Conservation (phyloP, 2,113 vertebrate species). For the Ceyx margarethae region DNA sequence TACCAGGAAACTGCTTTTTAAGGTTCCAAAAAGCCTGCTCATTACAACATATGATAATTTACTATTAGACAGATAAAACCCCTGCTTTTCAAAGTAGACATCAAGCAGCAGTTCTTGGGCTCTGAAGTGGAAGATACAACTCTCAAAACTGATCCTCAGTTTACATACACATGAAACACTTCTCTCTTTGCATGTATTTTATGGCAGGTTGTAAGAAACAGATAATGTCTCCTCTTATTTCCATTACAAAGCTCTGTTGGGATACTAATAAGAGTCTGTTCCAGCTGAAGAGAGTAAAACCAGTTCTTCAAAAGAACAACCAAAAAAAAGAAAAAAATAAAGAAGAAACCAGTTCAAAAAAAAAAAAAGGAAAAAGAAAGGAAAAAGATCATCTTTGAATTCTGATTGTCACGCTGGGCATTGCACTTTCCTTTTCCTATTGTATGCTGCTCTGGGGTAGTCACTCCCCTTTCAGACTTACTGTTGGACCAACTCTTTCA, state of each 20-base stretch:
- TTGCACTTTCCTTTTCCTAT: neutral
- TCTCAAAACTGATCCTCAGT: slow-evolving; percentile 15
- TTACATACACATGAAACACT: slow-evolving; percentile 24
- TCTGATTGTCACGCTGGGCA: neutral
- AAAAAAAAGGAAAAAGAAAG: neutral
- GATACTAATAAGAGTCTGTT: neutral
- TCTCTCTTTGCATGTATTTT: neutral
- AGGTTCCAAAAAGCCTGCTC: neutral
- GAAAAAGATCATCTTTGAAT: neutral
- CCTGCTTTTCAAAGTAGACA: slow-evolving; percentile 39
- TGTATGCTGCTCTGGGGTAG: neutral
- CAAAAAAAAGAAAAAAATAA: neutral
- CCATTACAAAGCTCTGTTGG: slow-evolving; percentile 57
- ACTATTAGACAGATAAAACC: slow-evolving; percentile 11
- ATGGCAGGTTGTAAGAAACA: slow-evolving; percentile 20
- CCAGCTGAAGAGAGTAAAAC: slow-evolving; percentile 43
- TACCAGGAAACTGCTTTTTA: slow-evolving; percentile 16
- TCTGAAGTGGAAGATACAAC: slow-evolving; percentile 15
- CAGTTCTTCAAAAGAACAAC: slow-evolving; percentile 18
- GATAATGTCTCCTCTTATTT: slow-evolving; percentile 40
- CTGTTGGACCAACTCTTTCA: neutral
- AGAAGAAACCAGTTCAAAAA: neutral
- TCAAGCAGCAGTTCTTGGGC: neutral
- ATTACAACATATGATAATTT: slow-evolving; percentile 31
- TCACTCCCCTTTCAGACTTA: neutral